phyloP scores from a whole-genome alignment of 2,888 invertebrate genomes.

The Eurytoma californica region DNA sequence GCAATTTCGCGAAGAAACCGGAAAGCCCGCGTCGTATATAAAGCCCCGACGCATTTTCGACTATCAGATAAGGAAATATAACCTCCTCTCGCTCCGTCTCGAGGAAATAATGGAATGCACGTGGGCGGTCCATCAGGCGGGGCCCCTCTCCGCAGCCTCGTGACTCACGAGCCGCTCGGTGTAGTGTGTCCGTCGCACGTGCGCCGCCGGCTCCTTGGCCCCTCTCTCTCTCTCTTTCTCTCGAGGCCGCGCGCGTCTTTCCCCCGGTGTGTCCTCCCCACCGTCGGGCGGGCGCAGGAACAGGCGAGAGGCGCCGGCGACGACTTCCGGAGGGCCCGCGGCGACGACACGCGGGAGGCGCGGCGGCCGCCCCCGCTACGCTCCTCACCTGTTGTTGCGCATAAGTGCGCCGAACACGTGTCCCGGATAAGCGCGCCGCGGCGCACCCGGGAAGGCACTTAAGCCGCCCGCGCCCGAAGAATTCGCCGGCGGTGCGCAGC shows the following conservation, averaged over 20 bases:
- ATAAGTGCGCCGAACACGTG: conserved; percentile 49
- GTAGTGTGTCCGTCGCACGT: conserved; percentile 58
- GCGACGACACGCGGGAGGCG: conserved; percentile 53
- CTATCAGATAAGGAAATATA: conserved; percentile 21
- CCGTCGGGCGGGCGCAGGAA: conserved; percentile 8
- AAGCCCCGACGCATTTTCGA: conserved; percentile 8
- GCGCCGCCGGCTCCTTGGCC: conserved; percentile 18
- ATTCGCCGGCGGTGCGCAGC: conserved; percentile 10
- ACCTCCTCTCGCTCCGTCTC: conserved; percentile 11
- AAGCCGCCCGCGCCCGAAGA: conserved; percentile 22
- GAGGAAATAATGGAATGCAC: conserved; percentile 30
- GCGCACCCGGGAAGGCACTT: conserved; percentile 24
- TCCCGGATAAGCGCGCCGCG: conserved; percentile 49
- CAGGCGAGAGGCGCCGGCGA: conserved; percentile 34
- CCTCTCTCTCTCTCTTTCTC: not conserved
- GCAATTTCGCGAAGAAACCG: conserved; percentile 13
- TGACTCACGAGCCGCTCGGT: conserved; percentile 40
- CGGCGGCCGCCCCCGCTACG: conserved; percentile 21
- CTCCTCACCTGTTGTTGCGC: conserved; percentile 55
- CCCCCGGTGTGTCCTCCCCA: not conserved
- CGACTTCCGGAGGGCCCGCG: conserved; percentile 26
- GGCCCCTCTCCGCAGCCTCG: not conserved
- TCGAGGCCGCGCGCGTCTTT: not conserved
- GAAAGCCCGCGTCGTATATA: conserved; percentile 14
- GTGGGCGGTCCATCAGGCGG: conserved; percentile 47